Base-by-base conservation (phyloP, 2,888 invertebrate genomes). In the Tetragonula carbonaria region DNA sequence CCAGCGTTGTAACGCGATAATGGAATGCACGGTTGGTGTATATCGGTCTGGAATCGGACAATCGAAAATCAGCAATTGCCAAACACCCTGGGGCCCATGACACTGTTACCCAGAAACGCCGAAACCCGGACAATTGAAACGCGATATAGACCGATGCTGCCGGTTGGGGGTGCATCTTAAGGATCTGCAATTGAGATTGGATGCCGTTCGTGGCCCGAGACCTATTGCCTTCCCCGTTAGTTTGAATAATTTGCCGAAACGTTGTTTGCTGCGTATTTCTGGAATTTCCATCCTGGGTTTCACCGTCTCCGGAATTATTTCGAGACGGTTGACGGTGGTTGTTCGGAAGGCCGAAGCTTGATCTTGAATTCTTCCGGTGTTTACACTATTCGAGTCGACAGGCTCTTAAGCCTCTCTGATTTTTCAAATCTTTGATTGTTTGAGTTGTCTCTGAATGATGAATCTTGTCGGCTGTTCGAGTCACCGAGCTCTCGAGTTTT, bases 1-100 rank as follows among this genome's bases (percentile, higher is more conserved):
- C 51, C 38, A 45, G 76, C 77, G 78, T 76, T 74, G 88, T 88
- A 84, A 82, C 78, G 62, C 74, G 77, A 53, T 86, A 88, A 88
- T 88, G 84, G 86, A 88, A 88, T 88, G 88, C 86, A 80, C 66
- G 66, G 62, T 13, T 59, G 71, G 62, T 74, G 74, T 84, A 82
- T 86, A 87, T 84, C 82, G 77, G 84, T 59, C 59, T 84, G 72
- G 70, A 81, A 82, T 86, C 81, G 78, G 66, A 55, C 82, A 86
- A 86, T 88, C 76, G 88, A 86, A 88, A 86, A 84, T 82, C 86
- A 68, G 71, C 73, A 76, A 76, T 84, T 55, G 73, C 50, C 33
- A 21, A 18, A 68, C 23, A 45, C 73, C 45, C 5, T 8, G 45
- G 45, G 55, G 53, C 28, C 79, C 74, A 72, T 67, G 74, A 57